These are phyloP conservation scores for Calliopsis andreniformis DNA, from an alignment of 1,140 invertebrate genomes.

Conservation along the genomic window DNA sequence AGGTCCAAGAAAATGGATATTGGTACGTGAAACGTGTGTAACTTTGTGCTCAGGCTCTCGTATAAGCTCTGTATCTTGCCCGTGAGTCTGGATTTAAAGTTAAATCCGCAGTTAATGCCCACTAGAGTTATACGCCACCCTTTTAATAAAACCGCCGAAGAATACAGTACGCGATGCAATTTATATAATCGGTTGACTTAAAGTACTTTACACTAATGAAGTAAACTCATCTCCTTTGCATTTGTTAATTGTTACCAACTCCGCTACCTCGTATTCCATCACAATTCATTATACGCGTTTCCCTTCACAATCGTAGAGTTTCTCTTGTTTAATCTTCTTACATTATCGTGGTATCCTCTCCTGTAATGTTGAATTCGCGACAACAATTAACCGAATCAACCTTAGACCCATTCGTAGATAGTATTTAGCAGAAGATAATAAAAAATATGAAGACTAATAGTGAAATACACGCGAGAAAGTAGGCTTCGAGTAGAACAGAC, in stretches of 20 bases:
- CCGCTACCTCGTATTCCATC: not conserved
- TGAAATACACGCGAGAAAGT: not conserved
- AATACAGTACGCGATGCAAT: conserved; percentile 16
- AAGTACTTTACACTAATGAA: conserved; percentile 25
- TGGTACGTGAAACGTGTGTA: conserved; percentile 53
- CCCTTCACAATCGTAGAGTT: not conserved
- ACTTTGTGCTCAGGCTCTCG: conserved; percentile 46
- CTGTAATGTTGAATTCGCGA: not conserved
- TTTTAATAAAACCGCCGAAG: conserved; percentile 51
- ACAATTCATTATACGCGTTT: not conserved
- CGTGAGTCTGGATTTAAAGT: conserved; percentile 56
- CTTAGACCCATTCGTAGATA: no score
- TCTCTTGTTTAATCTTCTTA: not conserved
- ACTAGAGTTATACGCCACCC: conserved; percentile 19
- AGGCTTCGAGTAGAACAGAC: not conserved
- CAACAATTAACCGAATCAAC: not conserved
- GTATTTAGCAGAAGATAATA: no score
- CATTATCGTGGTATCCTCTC: not conserved
- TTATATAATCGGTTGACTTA: conserved; percentile 36
- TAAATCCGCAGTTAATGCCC: conserved; percentile 57
- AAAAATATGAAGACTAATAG: no score
- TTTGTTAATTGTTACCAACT: conserved; percentile 19
- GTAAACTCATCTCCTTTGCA: conserved; percentile 4
- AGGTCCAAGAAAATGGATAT: conserved; percentile 57
- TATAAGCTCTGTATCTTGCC: conserved; percentile 53